Conservation (phyloP, 2,888 invertebrate species). For the Timandra comae region DNA sequence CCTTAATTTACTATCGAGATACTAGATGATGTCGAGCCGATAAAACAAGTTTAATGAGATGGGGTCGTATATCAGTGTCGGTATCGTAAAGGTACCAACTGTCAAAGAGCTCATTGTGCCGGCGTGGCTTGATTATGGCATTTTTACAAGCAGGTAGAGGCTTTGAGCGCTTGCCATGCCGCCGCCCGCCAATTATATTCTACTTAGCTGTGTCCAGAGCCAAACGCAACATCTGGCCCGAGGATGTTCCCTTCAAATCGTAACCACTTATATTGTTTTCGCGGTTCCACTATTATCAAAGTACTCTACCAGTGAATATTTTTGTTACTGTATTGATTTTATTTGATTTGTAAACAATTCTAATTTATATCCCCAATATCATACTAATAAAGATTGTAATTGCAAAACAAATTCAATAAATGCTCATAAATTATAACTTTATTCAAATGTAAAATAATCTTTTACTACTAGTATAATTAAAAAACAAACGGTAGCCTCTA, state of each 20-base stretch:
- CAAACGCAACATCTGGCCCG: conserved; percentile 29
- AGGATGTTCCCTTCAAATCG: conserved; percentile 25
- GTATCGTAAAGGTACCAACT: conserved; percentile 73
- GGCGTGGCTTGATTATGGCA: conserved; percentile 70
- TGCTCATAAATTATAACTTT: too few species aligned
- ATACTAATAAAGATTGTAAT: too few species aligned
- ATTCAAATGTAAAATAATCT: too few species aligned
- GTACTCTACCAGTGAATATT: too few species aligned
- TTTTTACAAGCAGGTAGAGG: conserved; percentile 73
- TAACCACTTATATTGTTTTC: background rate
- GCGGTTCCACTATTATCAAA: too few species aligned
- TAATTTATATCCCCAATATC: too few species aligned
- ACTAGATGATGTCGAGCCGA: conserved; percentile 62
- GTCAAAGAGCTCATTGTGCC: conserved; percentile 73
- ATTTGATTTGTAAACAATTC: too few species aligned
- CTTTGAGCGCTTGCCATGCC: conserved; percentile 65
- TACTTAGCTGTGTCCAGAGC: conserved; percentile 52
- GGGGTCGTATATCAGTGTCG: conserved; percentile 66
- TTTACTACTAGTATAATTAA: too few species aligned
- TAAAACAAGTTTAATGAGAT: conserved; percentile 72
- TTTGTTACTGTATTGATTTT: too few species aligned
- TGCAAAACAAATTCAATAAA: too few species aligned
- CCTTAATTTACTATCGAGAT: conserved; percentile 59
- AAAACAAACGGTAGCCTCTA: conserved; percentile 12
- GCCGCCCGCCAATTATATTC: conserved; percentile 73